Conservation (phyloP, 2,888 invertebrate genomes). For the Pyrocoelia pectoralis region DNA sequence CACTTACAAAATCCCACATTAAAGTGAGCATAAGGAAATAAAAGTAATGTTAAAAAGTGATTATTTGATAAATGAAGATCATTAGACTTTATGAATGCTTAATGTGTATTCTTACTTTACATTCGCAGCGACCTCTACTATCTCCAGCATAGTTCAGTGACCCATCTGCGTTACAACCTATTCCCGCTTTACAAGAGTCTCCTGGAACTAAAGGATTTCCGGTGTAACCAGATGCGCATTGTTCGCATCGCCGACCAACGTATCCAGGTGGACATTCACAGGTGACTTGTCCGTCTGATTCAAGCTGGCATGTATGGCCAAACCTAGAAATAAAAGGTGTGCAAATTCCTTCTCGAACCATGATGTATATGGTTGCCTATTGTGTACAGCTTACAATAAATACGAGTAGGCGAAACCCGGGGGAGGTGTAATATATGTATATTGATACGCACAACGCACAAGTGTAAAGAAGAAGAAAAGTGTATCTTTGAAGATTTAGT, state of each 20-base stretch:
- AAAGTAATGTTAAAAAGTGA: background rate
- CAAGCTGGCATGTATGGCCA: constrained; percentile 79
- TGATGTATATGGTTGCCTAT: too few relatives aligned
- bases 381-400: too few relatives aligned
- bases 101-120: constrained; percentile 67
- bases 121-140: constrained; percentile 66
- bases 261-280: constrained; percentile 87
- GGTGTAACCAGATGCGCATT: constrained; percentile 79
- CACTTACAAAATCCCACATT: constrained; percentile 27
- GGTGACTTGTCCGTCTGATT: constrained; percentile 74
- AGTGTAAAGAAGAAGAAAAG: too few relatives aligned
- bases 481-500: too few relatives aligned
- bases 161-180: constrained; percentile 78
- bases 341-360: too few relatives aligned
- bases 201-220: constrained; percentile 83
- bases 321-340: constrained; percentile 67
- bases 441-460: too few relatives aligned
- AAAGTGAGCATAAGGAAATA: constrained; percentile 26
- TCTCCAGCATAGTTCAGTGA: constrained; percentile 65
- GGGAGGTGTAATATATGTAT: too few relatives aligned
- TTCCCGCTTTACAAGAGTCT: constrained; percentile 71
- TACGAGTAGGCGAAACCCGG: too few relatives aligned
- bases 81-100: background rate
- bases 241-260: constrained; percentile 77
- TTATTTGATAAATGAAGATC: constrained; percentile 14